Conservation (phyloP, 1,140 invertebrate genomes). For the Popillia japonica region DNA sequence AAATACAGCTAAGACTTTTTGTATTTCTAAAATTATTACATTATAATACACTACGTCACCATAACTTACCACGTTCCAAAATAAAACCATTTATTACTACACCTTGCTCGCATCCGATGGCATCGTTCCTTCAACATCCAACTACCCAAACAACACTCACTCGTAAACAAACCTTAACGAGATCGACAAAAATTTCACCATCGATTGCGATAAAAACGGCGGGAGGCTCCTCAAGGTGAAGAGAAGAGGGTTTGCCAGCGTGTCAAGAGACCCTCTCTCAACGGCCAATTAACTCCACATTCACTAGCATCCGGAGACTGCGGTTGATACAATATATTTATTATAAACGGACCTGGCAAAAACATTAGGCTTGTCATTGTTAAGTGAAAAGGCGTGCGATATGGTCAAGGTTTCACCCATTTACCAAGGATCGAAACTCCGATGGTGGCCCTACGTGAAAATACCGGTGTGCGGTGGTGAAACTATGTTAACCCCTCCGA, state of each 20-base stretch:
- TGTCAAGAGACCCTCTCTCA: conserved; percentile 18
- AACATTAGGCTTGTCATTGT: conserved; percentile 21
- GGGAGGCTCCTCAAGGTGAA: neutral
- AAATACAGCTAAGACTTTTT: no score
- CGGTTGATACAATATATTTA: conserved; percentile 29
- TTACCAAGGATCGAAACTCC: neutral
- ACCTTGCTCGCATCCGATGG: neutral
- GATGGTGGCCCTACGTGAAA: neutral
- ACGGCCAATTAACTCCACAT: conserved; percentile 35
- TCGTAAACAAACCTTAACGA: neutral
- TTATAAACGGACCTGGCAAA: conserved; percentile 17
- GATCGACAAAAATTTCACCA: neutral
- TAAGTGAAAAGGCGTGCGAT: conserved; percentile 6
- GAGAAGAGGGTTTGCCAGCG: conserved; percentile 4
- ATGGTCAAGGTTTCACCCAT: neutral
- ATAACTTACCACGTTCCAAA: neutral
- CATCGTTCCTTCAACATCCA: neutral
- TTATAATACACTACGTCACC: neutral
- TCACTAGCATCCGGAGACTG: neutral
- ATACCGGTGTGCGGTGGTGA: neutral
- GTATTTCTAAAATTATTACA: no score
- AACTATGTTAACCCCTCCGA: neutral
- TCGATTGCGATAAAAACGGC: neutral
- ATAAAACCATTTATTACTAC: neutral
- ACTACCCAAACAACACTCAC: neutral